phyloP scores from a whole-genome alignment of 2,113 vertebrate species.

The Sinocyclocheilus anshuiensis region DNA sequence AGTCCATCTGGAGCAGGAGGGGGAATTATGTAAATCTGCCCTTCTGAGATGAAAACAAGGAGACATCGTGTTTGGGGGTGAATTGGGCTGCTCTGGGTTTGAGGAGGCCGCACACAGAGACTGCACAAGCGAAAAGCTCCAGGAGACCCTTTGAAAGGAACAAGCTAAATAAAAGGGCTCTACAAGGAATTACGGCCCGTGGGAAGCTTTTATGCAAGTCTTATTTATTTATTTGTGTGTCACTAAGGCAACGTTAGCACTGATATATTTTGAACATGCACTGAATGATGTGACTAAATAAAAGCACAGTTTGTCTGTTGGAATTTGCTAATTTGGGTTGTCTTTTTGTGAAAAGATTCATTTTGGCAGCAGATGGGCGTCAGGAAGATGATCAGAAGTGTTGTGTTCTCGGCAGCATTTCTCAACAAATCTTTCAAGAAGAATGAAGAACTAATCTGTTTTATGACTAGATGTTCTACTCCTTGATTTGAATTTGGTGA shows the following conservation, averaged over 20 bases:
- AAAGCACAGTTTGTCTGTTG: not conserved
- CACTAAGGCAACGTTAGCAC: not conserved
- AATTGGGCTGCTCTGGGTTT: constrained; percentile 23
- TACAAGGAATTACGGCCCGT: constrained; percentile 6
- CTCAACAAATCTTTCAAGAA: not conserved
- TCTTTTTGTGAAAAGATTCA: not conserved
- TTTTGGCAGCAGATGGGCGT: not conserved
- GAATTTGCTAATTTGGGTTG: constrained; percentile 18
- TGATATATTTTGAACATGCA: not conserved
- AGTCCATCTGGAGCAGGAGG: constrained; percentile 41
- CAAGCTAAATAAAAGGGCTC: constrained; percentile 26
- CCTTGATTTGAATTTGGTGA: not conserved
- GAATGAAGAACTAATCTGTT: not conserved
- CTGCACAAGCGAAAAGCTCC: constrained; percentile 25
- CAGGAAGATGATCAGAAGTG: not conserved
- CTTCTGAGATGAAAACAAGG: constrained; percentile 24
- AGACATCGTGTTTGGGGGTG: constrained; percentile 4
- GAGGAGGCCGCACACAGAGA: not conserved
- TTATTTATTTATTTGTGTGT: constrained; percentile 14
- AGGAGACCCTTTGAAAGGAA: constrained; percentile 32
- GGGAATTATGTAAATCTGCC: constrained; percentile 38
- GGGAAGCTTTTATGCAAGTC: constrained; percentile 8
- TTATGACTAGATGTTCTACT: not conserved
- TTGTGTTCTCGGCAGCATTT: not conserved
- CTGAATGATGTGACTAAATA: not conserved